Conservation (phyloP, 2,113 vertebrate genomes). For the Cephalopholis sonnerati region DNA sequence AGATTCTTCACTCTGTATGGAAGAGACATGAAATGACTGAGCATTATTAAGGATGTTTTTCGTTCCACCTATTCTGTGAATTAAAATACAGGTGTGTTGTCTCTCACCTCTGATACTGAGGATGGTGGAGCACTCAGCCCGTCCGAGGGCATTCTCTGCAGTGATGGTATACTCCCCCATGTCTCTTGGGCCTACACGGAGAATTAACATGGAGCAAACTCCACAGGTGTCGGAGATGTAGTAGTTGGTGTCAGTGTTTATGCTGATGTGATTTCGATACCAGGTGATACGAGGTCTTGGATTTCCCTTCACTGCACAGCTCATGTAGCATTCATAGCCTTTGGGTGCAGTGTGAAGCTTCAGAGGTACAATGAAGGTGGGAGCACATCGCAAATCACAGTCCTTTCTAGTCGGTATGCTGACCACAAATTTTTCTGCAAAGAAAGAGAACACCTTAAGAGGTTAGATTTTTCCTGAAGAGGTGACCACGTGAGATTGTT, state of each 20-base stretch:
- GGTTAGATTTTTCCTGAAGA: neutral
- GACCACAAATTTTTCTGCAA: conserved; percentile 79
- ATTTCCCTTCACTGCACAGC: conserved; percentile 88
- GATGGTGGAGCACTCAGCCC: conserved; percentile 82
- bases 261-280: conserved; percentile 86
- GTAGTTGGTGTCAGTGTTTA: conserved; percentile 82
- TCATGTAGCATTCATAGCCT: conserved; percentile 91
- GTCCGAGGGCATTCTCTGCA: conserved; percentile 86
- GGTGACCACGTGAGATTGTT: neutral
- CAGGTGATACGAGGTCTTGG: conserved; percentile 88
- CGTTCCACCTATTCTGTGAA: neutral
- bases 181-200: conserved; percentile 83
- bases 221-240: conserved; percentile 87
- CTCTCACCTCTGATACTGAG: conserved; percentile 87
- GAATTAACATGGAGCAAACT: conserved; percentile 90
- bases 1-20: conserved; percentile 75
- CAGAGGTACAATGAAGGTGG: conserved; percentile 85
- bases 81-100: neutral
- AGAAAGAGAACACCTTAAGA: neutral
- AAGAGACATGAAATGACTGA: conserved; percentile 6
- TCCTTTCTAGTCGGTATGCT: conserved; percentile 71
- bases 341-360: conserved; percentile 86
- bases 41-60: neutral
- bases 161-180: conserved; percentile 85
- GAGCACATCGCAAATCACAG: conserved; percentile 81